Base-by-base conservation (phyloP, 2,888 invertebrate genomes). In the Diogma glabrata region DNA sequence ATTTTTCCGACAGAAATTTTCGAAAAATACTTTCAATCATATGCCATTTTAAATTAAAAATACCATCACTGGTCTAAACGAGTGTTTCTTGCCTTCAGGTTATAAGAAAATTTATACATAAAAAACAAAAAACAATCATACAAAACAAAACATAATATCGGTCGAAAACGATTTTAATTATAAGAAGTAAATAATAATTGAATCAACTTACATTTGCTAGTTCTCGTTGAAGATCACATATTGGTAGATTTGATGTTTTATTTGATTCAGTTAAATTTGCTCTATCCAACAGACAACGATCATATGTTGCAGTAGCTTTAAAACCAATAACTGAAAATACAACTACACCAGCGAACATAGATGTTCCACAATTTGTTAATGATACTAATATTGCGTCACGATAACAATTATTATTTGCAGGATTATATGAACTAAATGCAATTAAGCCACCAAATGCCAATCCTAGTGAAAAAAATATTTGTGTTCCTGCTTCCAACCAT, bases 401-500 rank as follows among this genome's bases (percentile, higher is more conserved):
- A 64, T 90, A 92, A 67, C 93, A 94, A 70, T 96, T 94, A 68
- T 96, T 96, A 65, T 94, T 92, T 3, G 92, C 89, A 1, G 94
- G 93, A 70, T 95, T 96, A 72, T 96, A 96, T 1, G 95, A 95
- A 54, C 69, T 70, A 51, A 95, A 96, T 1, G 95, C 95, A 55
- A 96, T 95, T 30, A 96, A 74, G 8, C 95, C 95, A 10, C 96
- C 96, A 61, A 96, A 96, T 1, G 94, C 95, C 47, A 96, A 72
- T 8, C 95, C 95, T 54, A 95, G 77, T 0, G 94, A 95, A 71
- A 95, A 96, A 73, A 96, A 96, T 61, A 96, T 95, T 69, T 96
- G 96, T 0, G 95, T 95, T 3, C 95, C 95, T 0, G 96, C 95
- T 72, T 96, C 95, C 50, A 96, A 71, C 96, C 96, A 96, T 0